Percentiles rank a stretch among this genome's conserved stretches.
Evolutionary conservation across 2,888 invertebrate genomes (phyloP).

Genomic region (Agonopterix subpropinquella): DNA sequence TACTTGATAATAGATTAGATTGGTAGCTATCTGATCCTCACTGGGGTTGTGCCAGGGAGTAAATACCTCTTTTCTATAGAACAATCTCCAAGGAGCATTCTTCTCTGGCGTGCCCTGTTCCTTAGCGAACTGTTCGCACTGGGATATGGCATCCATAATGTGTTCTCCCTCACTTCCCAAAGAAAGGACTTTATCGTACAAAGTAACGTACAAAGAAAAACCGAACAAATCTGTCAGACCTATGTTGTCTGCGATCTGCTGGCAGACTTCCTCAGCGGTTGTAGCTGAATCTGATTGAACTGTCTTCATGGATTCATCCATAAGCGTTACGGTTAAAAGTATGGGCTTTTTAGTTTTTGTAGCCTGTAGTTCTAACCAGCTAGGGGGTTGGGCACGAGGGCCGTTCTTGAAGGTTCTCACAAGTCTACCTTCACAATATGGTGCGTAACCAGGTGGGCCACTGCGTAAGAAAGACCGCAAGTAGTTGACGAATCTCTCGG

Average conservation of each 20-base stretch:
- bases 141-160: conserved; percentile 96
- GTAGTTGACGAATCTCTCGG: conserved; percentile 89
- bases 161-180: conserved; percentile 93
- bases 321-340: conserved; percentile 87
- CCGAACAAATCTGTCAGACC: conserved; percentile 89
- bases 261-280: conserved; percentile 91
- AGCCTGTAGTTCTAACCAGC: conserved; percentile 91
- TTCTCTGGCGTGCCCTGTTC: conserved; percentile 91
- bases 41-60: conserved; percentile 94
- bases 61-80: conserved; percentile 92
- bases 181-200: conserved; percentile 93
- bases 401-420: conserved; percentile 92
- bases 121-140: conserved; percentile 96
- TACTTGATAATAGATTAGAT: conserved; percentile 93
- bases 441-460: conserved; percentile 92
- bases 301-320: conserved; percentile 90
- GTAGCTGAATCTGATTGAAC: conserved; percentile 93
- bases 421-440: conserved; percentile 90
- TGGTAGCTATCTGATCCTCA: conserved; percentile 87
- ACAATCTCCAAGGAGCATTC: conserved; percentile 91
- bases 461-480: conserved; percentile 89
- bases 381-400: conserved; percentile 92
- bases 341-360: conserved; percentile 91
- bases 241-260: conserved; percentile 85
- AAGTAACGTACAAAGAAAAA: conserved; percentile 92